A percentile compares a stretch with the other conserved stretches of the same genome.
Evolutionary conservation across 2,888 invertebrate species (phyloP).

Genomic region (Tenthredo distinguenda): DNA sequence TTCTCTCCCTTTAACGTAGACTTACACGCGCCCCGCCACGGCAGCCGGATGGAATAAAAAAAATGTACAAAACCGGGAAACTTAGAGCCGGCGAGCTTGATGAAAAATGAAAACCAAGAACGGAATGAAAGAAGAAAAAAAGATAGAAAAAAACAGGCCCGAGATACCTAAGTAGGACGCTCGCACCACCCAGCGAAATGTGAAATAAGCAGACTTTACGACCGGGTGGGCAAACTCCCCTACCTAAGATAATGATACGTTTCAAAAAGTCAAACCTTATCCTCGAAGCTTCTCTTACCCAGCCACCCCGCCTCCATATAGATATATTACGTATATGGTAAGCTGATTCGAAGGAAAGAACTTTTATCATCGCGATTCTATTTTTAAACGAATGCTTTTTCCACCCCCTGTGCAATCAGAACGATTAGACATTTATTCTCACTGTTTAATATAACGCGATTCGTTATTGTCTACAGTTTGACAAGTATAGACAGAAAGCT

Average conservation of each 20-base stretch:
- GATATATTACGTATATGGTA: background rate
- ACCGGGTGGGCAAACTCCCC: conserved; percentile 43
- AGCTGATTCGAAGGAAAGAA: background rate
- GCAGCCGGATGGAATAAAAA: conserved; percentile 29
- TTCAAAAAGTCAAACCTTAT: conserved; percentile 41
- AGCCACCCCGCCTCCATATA: background rate
- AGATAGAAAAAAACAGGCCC: background rate
- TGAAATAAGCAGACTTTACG: conserved; percentile 45
- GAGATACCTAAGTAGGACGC: conserved; percentile 43
- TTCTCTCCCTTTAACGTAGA: background rate
- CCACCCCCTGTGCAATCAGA: background rate
- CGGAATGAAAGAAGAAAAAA: background rate
- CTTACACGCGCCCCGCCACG: background rate
- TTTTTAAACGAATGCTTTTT: background rate
- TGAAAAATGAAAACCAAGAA: conserved; percentile 44
- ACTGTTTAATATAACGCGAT: background rate
- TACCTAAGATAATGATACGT: conserved; percentile 38
- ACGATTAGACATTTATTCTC: background rate
- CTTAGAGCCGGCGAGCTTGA: conserved; percentile 45
- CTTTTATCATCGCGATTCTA: background rate
- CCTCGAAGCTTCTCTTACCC: background rate
- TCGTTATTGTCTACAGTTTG: background rate
- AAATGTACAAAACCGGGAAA: conserved; percentile 30
- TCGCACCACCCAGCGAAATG: conserved; percentile 40
- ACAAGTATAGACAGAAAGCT: background rate